phyloP scores from a whole-genome alignment of 2,888 invertebrate genomes.

The Corbicula japonica region DNA sequence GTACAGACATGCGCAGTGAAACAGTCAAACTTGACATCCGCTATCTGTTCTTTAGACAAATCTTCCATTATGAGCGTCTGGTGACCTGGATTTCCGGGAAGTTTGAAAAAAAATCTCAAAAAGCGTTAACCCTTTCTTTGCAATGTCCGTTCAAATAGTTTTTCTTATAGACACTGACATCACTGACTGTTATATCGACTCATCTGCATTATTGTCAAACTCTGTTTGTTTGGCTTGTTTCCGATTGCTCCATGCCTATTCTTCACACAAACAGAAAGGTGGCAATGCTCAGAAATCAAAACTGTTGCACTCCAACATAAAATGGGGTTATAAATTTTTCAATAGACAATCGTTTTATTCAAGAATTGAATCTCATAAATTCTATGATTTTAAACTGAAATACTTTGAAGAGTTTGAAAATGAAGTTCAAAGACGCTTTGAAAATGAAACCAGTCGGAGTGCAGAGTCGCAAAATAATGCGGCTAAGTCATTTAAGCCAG shows the following conservation, averaged over 20 bases:
- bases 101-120: neutral
- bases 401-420: conserved; percentile 81
- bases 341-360: conserved; percentile 61
- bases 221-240: conserved; percentile 72
- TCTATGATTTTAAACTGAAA: conserved; percentile 75
- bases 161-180: conserved; percentile 74
- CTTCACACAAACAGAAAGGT: conserved; percentile 47
- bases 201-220: conserved; percentile 44
- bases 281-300: conserved; percentile 45
- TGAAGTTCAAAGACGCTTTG: conserved; percentile 66
- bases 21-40: too few species aligned
- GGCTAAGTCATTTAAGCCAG: conserved; percentile 47
- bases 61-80: too few species aligned
- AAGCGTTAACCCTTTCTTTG: neutral
- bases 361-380: conserved; percentile 65
- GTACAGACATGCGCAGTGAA: too few species aligned
- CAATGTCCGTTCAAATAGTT: conserved; percentile 66
- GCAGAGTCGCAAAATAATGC: conserved; percentile 17
- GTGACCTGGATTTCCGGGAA: too few species aligned
- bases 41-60: too few species aligned
- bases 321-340: conserved; percentile 81
- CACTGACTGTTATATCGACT: conserved; percentile 19
- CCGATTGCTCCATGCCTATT: conserved; percentile 70
- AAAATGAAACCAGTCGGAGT: conserved; percentile 18
- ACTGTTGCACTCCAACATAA: conserved; percentile 57